Percentiles rank a stretch among this genome's conserved stretches.
phyloP scores from a whole-genome alignment of 1,140 invertebrate genomes.

The Manduca sexta region DNA sequence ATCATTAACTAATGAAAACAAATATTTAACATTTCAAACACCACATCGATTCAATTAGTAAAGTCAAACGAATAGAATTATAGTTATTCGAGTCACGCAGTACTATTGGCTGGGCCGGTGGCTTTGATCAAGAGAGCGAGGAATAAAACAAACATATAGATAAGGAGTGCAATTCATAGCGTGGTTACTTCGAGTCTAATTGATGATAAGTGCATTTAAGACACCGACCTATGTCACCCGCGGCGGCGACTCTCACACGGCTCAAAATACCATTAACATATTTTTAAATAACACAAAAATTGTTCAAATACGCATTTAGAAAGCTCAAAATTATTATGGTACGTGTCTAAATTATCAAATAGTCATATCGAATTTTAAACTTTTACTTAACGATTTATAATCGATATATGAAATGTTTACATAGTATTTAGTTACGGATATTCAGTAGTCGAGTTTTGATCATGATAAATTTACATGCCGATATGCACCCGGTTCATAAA shows the following conservation, averaged over 20 bases:
- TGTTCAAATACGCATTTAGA: slow-evolving; percentile 14
- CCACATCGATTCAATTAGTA: slow-evolving; percentile 33
- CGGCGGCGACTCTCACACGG: slow-evolving; percentile 15
- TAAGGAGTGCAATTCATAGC: slow-evolving; percentile 27
- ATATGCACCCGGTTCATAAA: no score
- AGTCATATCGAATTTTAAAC: slow-evolving; percentile 14
- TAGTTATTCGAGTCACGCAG: slow-evolving; percentile 27
- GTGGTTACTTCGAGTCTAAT: slow-evolving; percentile 22
- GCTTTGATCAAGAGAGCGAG: slow-evolving; percentile 23
- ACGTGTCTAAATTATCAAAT: slow-evolving; percentile 29
- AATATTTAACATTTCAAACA: slow-evolving; percentile 24
- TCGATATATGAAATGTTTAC: no score
- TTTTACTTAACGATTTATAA: neutral
- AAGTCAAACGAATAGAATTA: slow-evolving; percentile 22
- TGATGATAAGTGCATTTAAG: slow-evolving; percentile 21
- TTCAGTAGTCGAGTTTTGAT: no score
- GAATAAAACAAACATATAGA: slow-evolving; percentile 20
- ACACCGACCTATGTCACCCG: slow-evolving; percentile 8
- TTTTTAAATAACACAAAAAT: slow-evolving; percentile 9
- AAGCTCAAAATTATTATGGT: slow-evolving; percentile 27
- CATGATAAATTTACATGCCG: no score
- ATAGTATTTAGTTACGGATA: no score
- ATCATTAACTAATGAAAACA: slow-evolving; percentile 27
- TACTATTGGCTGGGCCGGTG: slow-evolving; percentile 16
- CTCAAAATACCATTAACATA: slow-evolving; percentile 19